Conservation (phyloP, 2,797 vertebrate species). For the Muraenolepis orangiensis region DNA sequence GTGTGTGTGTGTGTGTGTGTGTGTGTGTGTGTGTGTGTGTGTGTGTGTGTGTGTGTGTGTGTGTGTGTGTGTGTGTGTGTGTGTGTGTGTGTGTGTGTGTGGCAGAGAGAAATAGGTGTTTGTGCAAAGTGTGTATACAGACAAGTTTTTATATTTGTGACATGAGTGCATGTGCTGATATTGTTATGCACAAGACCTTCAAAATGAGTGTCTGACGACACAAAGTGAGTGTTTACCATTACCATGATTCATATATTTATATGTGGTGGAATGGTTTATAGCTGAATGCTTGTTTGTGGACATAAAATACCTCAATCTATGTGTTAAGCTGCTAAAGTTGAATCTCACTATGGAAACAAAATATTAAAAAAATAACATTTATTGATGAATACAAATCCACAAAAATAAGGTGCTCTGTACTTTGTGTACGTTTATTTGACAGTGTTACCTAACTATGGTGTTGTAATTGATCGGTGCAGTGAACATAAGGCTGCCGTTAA, state of each 20-base stretch:
- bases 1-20: constrained; percentile 19
- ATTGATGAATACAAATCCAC: constrained; percentile 45
- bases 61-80: constrained; percentile 14
- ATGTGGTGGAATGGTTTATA: constrained; percentile 21
- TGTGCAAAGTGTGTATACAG: neutral
- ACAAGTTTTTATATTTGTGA: neutral
- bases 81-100: neutral
- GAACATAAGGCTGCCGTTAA: neutral
- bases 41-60: constrained; percentile 2
- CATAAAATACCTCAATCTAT: constrained; percentile 82
- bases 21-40: constrained; percentile 20
- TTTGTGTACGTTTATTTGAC: constrained; percentile 13
- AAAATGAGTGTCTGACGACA: constrained; percentile 38
- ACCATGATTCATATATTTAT: constrained; percentile 36
- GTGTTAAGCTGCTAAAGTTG: constrained; percentile 80
- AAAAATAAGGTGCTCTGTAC: constrained; percentile 5
- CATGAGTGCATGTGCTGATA: neutral
- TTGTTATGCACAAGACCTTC: constrained; percentile 39
- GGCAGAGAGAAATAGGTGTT: no score
- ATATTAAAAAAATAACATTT: constrained; percentile 11
- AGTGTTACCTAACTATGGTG: neutral
- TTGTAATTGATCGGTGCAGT: neutral
- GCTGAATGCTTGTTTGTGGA: constrained; percentile 45
- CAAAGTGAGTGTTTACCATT: constrained; percentile 22
- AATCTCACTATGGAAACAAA: constrained; percentile 52